Evolutionary conservation across 1,140 invertebrate species (phyloP).

Genomic region (Drosophila rufa): DNA sequence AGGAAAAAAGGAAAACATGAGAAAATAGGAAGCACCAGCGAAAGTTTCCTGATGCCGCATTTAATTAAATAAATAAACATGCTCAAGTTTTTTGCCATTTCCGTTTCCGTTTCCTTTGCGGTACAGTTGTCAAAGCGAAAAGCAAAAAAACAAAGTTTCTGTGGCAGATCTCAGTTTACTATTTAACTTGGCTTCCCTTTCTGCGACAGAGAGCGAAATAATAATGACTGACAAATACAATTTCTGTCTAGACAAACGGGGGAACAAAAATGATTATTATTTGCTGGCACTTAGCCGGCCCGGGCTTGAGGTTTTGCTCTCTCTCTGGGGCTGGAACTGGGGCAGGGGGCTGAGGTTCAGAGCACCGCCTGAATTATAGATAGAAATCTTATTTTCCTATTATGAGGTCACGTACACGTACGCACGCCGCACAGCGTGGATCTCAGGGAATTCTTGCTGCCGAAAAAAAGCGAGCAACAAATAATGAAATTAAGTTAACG

Average conservation of each 20-base stretch:
- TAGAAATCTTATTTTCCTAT: slow-evolving; percentile 80
- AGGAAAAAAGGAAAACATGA: slow-evolving; percentile 9
- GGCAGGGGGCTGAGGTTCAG: slow-evolving; percentile 12
- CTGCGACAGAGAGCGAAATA: slow-evolving; percentile 45
- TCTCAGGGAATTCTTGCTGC: slow-evolving; percentile 6
- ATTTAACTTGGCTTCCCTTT: slow-evolving; percentile 41
- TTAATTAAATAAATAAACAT: slow-evolving; percentile 81
- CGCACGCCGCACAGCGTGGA: slow-evolving; percentile 40
- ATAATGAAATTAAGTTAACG: slow-evolving; percentile 81
- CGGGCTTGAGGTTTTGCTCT: slow-evolving; percentile 14
- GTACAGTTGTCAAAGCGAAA: slow-evolving; percentile 55
- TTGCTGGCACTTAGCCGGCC: slow-evolving; percentile 42
- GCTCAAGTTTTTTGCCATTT: slow-evolving; percentile 59
- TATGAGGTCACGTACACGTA: slow-evolving; percentile 82
- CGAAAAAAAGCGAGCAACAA: slow-evolving; percentile 55
- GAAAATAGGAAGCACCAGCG: slow-evolving; percentile 35
- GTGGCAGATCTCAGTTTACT: slow-evolving; percentile 29
- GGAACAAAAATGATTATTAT: slow-evolving; percentile 59
- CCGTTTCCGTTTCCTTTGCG: slow-evolving; percentile 33
- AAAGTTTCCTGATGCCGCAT: slow-evolving; percentile 64
- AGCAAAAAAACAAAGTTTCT: slow-evolving; percentile 49
- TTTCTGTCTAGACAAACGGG: slow-evolving; percentile 68
- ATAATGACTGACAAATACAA: slow-evolving; percentile 73
- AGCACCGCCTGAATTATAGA: slow-evolving; percentile 74
- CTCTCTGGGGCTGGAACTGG: neutral